These are phyloP conservation scores for Sebastes schlegelii DNA, from an alignment of 2,113 vertebrate species.

Conservation along the genomic window DNA sequence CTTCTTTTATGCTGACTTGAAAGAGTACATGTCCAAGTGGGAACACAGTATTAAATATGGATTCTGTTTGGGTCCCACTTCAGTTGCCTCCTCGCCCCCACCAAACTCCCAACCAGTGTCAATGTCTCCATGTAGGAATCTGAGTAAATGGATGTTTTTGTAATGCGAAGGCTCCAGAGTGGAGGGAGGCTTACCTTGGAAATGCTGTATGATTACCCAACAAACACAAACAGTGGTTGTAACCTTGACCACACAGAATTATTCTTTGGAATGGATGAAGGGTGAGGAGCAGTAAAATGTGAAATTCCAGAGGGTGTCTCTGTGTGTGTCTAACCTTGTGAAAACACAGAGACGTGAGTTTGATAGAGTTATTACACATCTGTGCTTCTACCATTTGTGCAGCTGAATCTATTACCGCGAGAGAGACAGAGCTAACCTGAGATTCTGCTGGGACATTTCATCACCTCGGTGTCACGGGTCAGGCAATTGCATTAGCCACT, in stretches of 20 bases:
- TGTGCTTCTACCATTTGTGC: conserved; percentile 72
- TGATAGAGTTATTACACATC: conserved; percentile 84
- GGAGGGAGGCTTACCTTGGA: conserved; percentile 71
- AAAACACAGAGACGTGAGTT: conserved; percentile 85
- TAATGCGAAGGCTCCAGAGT: conserved; percentile 78
- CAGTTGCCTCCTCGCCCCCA: conserved; percentile 53
- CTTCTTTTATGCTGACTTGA: conserved; percentile 82
- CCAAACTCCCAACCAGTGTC: conserved; percentile 61
- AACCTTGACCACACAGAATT: conserved; percentile 76
- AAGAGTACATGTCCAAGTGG: conserved; percentile 69
- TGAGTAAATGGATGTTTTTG: conserved; percentile 80
- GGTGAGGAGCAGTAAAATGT: conserved; percentile 73
- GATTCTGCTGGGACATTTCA: conserved; percentile 77
- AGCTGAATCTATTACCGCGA: conserved; percentile 79
- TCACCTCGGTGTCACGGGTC: conserved; percentile 77
- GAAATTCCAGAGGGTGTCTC: conserved; percentile 82
- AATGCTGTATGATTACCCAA: conserved; percentile 75
- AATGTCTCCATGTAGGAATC: conserved; percentile 67
- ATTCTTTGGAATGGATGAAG: conserved; percentile 69
- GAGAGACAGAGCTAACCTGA: conserved; percentile 61
- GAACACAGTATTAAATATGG: conserved; percentile 75
- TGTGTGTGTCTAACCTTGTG: conserved; percentile 83
- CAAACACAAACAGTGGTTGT: conserved; percentile 80
- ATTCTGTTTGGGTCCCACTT: conserved; percentile 77
- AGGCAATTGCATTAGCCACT: conserved; percentile 76